A percentile compares a stretch with the other conserved stretches of the same genome.
phyloP scores from a whole-genome alignment of 1,140 invertebrate genomes.

The Gonioctena quinquepunctata region DNA sequence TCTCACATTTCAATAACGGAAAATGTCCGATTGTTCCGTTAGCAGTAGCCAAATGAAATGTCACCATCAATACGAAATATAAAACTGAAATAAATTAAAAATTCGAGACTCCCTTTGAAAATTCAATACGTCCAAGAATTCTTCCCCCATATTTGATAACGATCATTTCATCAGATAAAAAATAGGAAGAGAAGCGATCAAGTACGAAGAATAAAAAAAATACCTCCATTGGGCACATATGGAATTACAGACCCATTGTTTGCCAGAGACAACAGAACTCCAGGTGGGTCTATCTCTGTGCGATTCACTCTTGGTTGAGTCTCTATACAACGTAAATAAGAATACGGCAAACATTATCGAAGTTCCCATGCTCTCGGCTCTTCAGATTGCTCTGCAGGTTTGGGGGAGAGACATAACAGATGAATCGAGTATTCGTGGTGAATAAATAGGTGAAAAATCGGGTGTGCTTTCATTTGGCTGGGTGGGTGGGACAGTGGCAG shows the following conservation, averaged over 20 bases:
- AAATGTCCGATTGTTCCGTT: too few relatives aligned
- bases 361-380: constrained; percentile 4
- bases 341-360: constrained; percentile 6
- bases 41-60: too few relatives aligned
- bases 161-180: neutral
- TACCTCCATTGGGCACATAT: constrained; percentile 4
- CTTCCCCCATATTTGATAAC: neutral
- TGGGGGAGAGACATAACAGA: neutral
- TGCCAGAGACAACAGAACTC: constrained; percentile 12
- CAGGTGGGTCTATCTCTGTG: constrained; percentile 12
- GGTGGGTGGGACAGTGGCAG: neutral
- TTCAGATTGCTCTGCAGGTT: constrained; percentile 1
- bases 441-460: neutral
- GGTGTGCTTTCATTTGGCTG: neutral
- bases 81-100: neutral
- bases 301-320: constrained; percentile 16
- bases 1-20: too few relatives aligned
- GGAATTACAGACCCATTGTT: constrained; percentile 20
- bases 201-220: neutral
- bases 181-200: constrained; percentile 2
- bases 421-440: neutral
- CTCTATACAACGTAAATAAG: constrained; percentile 13
- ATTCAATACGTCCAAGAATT: neutral
- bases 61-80: neutral
- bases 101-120: neutral